Base-by-base conservation (phyloP, 2,888 invertebrate species). In the Eupithecia subfuscata region DNA sequence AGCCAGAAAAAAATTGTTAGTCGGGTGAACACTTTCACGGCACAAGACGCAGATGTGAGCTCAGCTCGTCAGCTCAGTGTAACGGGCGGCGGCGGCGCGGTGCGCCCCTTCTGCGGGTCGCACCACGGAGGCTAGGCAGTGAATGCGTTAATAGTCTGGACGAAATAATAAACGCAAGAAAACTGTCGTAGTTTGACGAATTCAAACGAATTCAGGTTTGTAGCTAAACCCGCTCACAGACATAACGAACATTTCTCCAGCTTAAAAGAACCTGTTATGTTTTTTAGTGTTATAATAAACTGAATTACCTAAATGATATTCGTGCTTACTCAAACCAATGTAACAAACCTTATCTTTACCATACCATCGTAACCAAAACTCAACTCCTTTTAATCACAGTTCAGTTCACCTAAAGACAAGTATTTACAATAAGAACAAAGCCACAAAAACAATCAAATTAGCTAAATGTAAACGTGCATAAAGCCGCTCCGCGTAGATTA, bases 401-500 rank as follows among this genome's bases (percentile, higher is more conserved):
- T 56, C 12, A 56, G 56, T 56, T 56, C 22, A 22, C 22, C 4
- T 22, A 56, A 12, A 22, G 4, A 56, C n/a, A 22, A 18, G 22
- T 56, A 56, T 40, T 60, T 34, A 34, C 64, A 25, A 3, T 64
- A 64, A 16, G 14, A 68, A 68, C 43, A 37, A 70, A 71, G 30
- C 69, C 12, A 71, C 74, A 73, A 74, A 78, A 80, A 52, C 78
- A 78, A 79, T 75, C 76, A 77, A 77, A 79, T 79, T 71, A 65
- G 43, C 70, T 69, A 65, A 76, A 74, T 8, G 68, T 71, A 78
- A 79, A 82, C 83, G 83, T 83, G 83, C 79, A 80, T 71, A 78
- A 70, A 74, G 67, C 75, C 45, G 43, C 48, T 70, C 72, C 70
- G 71, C 68, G 69, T 77, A 79, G 83, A 82, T 83, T 83, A 82